phyloP scores from a whole-genome alignment of 2,113 vertebrate genomes.

The Geococcyx californianus region DNA sequence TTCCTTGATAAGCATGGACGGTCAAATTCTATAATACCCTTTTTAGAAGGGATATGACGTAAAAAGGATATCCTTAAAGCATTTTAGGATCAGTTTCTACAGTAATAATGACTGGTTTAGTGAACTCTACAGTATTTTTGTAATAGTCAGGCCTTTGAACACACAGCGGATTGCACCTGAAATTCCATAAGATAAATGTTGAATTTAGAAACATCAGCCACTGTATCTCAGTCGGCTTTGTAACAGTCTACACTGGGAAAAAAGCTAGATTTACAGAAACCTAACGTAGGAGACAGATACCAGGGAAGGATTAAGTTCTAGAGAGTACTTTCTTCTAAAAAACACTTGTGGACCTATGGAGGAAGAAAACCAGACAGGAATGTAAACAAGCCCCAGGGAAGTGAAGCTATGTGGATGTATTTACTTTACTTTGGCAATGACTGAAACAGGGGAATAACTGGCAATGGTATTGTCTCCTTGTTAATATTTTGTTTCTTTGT shows the following conservation, averaged over 20 bases:
- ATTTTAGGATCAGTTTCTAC: neutral
- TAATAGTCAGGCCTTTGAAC: neutral
- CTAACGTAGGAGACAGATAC: neutral
- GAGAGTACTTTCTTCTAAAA: neutral
- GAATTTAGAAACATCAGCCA: neutral
- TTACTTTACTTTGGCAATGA: neutral
- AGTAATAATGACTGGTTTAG: neutral
- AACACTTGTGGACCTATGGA: neutral
- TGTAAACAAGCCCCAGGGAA: neutral
- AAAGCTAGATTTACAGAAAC: neutral
- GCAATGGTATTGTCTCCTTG: neutral
- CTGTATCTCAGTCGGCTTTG: neutral
- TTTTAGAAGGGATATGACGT: neutral
- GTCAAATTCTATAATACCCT: neutral
- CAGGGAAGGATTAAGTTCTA: neutral
- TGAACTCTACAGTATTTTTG: neutral
- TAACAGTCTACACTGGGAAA: neutral
- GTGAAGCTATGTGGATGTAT: neutral
- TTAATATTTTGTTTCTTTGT: neutral
- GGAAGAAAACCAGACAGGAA: neutral
- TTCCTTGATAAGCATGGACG: neutral
- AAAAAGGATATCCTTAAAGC: neutral
- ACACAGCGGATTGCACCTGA: neutral
- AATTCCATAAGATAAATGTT: neutral
- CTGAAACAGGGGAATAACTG: neutral